Base-by-base conservation (phyloP, 2,113 vertebrate species). In the Guaruba guarouba region DNA sequence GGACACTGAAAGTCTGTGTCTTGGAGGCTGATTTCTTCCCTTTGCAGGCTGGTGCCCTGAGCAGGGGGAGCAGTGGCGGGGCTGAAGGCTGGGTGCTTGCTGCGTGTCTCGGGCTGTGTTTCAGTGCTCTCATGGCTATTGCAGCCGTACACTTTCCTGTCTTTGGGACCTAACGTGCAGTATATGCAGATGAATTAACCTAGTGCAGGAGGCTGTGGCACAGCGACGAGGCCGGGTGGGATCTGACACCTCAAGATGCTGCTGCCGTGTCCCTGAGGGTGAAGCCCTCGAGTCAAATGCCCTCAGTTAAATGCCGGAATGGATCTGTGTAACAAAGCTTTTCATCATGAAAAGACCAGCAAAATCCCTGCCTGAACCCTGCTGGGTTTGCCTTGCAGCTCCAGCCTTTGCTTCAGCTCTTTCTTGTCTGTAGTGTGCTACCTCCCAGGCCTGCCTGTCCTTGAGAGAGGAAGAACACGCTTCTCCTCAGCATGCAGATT, bases 111-210 rank as follows among this genome's bases (percentile, higher is more conserved):
- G 0, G 39, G 14, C 19, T 70, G 52, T n/a, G 23, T 22, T 62
- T 3, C 8, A 3, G 57, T 7, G 33, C 33, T 49, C 79, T 46
- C 4, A 0, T 17, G 29, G 51, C 41, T 44, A 1, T 46, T 57
- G 61, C 69, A 82, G 57, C 44, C 59, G 11, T 5, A 22, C 48
- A 9, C 49, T 39, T 49, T 18, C 57, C 63, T 44, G 4, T 52
- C 82, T n/a, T 44, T 2, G 9, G 64, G 14, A 43, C 10, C 29
- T 1, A 0, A 0, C 3, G 19, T 11, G 59, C 44, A 19, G 5
- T 17, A 12, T 57, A 62, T 74, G 44, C 35, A n/a, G 39, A 24
- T 44, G 43, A 81, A 29, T 39, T 61, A 66, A 54, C 68, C 37
- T n/a, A 18, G 37, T 6, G 2, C 66, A 46, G 67, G 44, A 43